Percentiles rank a stretch among this genome's conserved stretches.
Evolutionary conservation across 2,888 invertebrate species (phyloP).

Genomic region (Alloscopus bannaensis): DNA sequence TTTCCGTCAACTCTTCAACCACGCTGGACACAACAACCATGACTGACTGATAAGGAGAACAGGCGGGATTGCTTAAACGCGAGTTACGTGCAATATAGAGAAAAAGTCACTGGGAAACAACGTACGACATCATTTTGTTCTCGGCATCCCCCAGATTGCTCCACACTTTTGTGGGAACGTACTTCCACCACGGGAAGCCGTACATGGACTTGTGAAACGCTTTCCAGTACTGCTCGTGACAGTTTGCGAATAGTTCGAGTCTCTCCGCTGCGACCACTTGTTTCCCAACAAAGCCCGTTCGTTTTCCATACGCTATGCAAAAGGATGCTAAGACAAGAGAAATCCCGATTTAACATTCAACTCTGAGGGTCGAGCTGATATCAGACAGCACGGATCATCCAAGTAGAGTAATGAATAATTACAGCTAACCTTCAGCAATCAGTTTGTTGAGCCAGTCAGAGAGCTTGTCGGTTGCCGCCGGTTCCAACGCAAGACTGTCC

Average conservation of each 20-base stretch:
- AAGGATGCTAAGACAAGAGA: constrained; percentile 82
- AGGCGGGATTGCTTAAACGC: too few relatives aligned
- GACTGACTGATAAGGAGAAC: too few relatives aligned
- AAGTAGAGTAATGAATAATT: too few relatives aligned
- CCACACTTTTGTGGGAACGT: constrained; percentile 84
- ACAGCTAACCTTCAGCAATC: constrained; percentile 89
- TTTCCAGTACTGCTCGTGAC: constrained; percentile 65
- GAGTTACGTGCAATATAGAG: neutral
- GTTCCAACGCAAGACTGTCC: constrained; percentile 79
- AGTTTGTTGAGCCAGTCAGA: constrained; percentile 86
- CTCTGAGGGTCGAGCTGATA: too few relatives aligned
- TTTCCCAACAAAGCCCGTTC: constrained; percentile 85
- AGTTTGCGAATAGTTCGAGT: constrained; percentile 55
- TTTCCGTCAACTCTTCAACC: constrained; percentile 79
- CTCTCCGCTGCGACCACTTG: constrained; percentile 77
- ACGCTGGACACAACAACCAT: too few relatives aligned
- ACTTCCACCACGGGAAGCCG: constrained; percentile 89
- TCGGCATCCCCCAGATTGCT: constrained; percentile 84
- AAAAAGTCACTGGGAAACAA: neutral
- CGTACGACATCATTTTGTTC: constrained; percentile 83
- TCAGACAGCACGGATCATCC: too few relatives aligned
- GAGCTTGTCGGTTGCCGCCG: constrained; percentile 80
- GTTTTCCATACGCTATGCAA: constrained; percentile 72
- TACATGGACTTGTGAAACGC: constrained; percentile 76
- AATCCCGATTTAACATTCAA: too few relatives aligned